These are phyloP conservation scores for Pteropus rufus DNA, from an alignment of 2,797 vertebrate species.

Conservation along the genomic window DNA sequence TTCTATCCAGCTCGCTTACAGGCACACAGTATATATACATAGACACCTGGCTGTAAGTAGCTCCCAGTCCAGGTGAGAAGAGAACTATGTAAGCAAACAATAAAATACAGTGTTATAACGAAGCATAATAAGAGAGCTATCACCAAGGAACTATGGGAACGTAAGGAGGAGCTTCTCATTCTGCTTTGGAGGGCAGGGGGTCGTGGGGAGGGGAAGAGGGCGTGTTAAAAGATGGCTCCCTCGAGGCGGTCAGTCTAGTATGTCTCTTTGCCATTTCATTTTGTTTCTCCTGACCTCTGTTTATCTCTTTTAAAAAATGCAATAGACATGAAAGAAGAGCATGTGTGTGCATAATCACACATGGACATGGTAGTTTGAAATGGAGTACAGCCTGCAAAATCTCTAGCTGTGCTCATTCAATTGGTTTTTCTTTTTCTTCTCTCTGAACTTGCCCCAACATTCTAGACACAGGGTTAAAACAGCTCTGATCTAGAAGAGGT, in stretches of 20 bases:
- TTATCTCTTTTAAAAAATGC: neutral
- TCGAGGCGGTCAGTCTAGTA: neutral
- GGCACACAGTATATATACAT: neutral
- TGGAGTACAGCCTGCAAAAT: neutral
- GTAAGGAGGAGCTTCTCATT: neutral
- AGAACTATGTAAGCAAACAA: neutral
- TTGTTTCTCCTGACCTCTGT: neutral
- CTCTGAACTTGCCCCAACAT: neutral
- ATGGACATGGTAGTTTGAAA: neutral
- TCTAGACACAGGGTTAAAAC: conserved; percentile 8
- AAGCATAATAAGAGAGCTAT: neutral
- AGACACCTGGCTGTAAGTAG: neutral
- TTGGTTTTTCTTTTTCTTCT: neutral
- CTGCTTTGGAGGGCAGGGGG: neutral
- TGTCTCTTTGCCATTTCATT: neutral
- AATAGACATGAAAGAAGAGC: neutral
- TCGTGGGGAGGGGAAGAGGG: accelerated
- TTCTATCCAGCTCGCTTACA: neutral
- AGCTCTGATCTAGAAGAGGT: neutral
- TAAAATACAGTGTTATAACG: neutral
- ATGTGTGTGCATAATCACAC: neutral
- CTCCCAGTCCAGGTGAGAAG: neutral
- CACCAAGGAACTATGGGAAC: neutral
- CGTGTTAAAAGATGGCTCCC: neutral
- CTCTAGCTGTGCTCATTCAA: neutral